Base-by-base conservation (phyloP, 2,113 vertebrate species). In the Erythrolamprus reginae region DNA sequence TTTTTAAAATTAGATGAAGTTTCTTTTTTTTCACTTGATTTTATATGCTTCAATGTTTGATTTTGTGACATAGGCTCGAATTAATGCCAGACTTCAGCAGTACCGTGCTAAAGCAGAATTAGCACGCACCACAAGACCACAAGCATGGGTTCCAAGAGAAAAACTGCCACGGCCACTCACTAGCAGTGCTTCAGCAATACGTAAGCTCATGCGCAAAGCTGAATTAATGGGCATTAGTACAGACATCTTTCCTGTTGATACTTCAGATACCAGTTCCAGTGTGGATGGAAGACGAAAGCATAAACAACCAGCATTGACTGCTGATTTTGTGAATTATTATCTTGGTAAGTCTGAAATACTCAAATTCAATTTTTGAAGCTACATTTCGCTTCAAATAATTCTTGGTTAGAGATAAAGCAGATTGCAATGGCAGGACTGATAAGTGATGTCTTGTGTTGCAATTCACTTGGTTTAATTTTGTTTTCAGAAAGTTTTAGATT, bases 151-250 rank as follows among this genome's bases (percentile, higher is more conserved):
- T 50, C 99, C 99, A 3, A 95, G 99, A 58, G 99, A 99, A 96
- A 99, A 99, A 94, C 95, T 99, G 58, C 99, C 99, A 0, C 97
- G 99, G 12, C 98, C 99, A 0, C 97, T 99, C 3, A 99, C 99
- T 56, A 99, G 99, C 91, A 99, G 99, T 28, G 99, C 99, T 88
- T 99, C 99, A 0, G 99, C 99, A 92, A 99, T 99, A 91, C 97
- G 99, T 19, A 99, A 99, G 92, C 97, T 99, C 55, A 98, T 99
- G 98, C 98, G 98, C 88, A 99, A 99, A 93, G 99, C 99, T 0
- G 98, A 99, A 45, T 93, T 99, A 26, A 99, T 99, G 99, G 99
- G 99, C n/a, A 99, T 99, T 93, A 99, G 98, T 94, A 99, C 99
- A 0, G 99, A 99, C 94, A 99, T 99, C 88, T 99, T 99, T 90